Evolutionary conservation across 1,140 invertebrate species (phyloP), one percentile per base, ranked within the genome.

Genomic region (Rhynchophorus ferrugineus): DNA sequence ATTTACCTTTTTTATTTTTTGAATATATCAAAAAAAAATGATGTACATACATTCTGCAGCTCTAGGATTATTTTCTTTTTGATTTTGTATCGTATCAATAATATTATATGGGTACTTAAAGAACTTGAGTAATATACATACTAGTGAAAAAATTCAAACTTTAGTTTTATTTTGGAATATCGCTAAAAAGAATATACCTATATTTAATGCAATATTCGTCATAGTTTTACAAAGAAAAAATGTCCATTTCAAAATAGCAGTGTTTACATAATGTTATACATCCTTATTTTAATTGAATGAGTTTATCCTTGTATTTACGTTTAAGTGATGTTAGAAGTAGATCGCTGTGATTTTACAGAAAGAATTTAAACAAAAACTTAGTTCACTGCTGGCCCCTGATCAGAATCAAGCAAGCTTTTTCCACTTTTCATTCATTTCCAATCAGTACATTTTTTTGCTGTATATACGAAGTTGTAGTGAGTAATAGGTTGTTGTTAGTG

Each of bases 81-180:
- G n/a, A n/a, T n/a, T n/a, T 43, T 47, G 41, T 38, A 55, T 38
- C 33, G 53, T 55, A 55, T 20, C 41, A 17, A 55, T n/a, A 49
- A 55, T 37, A 37, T 41, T 42, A 36, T 44, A 49, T 55, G 41
- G 53, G 46, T 55, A 55, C 53, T 55, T 55, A 49, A 55, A 45
- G 42, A 42, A 41, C 14, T 44, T 45, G 41, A 44, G 42, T 52
- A 38, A 52, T 35, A 36, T 51, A 38, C 19, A 37, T 51, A 52
- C 33, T 43, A 29, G 36, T 46, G 41, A 45, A 41, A 36, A 36
- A 13, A 39, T 18, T 45, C 33, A 45, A 51, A 51, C 14, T 48
- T 48, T 54, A 49, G 39, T 55, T 55, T 55, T 55, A 49, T 49
- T 55, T 55, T 55, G 29, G 53, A 44, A 39, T 49, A 55, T 49